These are phyloP conservation scores for Nudaria mundana DNA, from an alignment of 2,888 invertebrate species.

Conservation along the genomic window DNA sequence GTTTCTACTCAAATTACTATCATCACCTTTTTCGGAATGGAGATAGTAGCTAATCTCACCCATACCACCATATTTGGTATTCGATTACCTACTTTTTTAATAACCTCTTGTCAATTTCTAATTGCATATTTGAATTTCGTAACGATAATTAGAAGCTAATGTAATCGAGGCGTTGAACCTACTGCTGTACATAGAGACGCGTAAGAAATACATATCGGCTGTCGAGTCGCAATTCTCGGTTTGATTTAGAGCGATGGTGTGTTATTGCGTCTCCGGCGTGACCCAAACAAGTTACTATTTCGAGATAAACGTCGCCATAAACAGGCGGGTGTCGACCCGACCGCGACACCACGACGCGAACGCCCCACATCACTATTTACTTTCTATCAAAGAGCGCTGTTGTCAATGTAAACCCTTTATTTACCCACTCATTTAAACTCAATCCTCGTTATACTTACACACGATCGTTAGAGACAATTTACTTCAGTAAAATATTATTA, in stretches of 20 bases:
- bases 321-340: slow-evolving; percentile 56
- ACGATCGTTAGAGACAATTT: background rate
- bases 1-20: slow-evolving; percentile 42
- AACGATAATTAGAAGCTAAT: slow-evolving; percentile 19
- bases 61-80: slow-evolving; percentile 33
- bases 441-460: slow-evolving; percentile 16
- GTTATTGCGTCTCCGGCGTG: slow-evolving; percentile 68
- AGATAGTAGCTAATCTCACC: slow-evolving; percentile 32
- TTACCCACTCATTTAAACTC: slow-evolving; percentile 23
- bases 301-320: slow-evolving; percentile 77
- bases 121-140: slow-evolving; percentile 26
- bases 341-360: slow-evolving; percentile 45
- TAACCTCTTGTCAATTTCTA: slow-evolving; percentile 30
- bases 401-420: slow-evolving; percentile 30
- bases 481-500: background rate
- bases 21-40: slow-evolving; percentile 40
- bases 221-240: slow-evolving; percentile 47
- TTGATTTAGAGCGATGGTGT: slow-evolving; percentile 69
- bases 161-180: slow-evolving; percentile 16
- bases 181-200: slow-evolving; percentile 17
- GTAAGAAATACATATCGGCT: slow-evolving; percentile 25
- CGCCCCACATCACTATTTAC: slow-evolving; percentile 40
- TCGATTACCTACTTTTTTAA: slow-evolving; percentile 32
- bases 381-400: slow-evolving; percentile 59
- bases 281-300: slow-evolving; percentile 78